phyloP scores from a whole-genome alignment of 1,140 invertebrate species.

The Popillia japonica region DNA sequence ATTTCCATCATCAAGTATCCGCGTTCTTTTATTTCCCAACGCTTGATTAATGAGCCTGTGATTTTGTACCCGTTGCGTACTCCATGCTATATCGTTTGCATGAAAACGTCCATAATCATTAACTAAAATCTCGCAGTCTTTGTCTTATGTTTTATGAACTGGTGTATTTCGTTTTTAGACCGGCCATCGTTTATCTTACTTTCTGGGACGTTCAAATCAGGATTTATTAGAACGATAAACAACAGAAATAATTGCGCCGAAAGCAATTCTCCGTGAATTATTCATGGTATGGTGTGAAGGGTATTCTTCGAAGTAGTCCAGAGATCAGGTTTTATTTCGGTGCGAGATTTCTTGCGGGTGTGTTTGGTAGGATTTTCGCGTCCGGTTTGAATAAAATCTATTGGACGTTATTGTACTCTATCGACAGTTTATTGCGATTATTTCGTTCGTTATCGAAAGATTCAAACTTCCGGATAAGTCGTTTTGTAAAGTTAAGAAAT shows the following conservation, averaged over 20 bases:
- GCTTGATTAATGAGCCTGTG: neutral
- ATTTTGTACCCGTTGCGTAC: neutral
- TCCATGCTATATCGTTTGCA: neutral
- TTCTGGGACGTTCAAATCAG: neutral
- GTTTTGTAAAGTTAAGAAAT: too few relatives aligned
- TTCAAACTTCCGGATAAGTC: too few relatives aligned
- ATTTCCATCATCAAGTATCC: neutral
- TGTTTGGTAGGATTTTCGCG: neutral
- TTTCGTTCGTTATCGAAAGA: too few relatives aligned
- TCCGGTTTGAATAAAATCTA: neutral
- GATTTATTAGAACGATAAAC: slow-evolving; percentile 19
- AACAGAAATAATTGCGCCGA: slow-evolving; percentile 2
- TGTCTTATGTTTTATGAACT: neutral
- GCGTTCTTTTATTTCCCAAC: neutral
- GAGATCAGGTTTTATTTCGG: neutral
- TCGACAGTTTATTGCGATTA: neutral
- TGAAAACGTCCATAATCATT: slow-evolving; percentile 2
- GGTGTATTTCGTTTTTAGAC: slow-evolving; percentile 3
- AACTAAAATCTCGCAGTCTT: neutral
- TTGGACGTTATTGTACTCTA: neutral
- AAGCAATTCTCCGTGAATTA: slow-evolving; percentile 11
- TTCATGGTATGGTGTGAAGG: neutral
- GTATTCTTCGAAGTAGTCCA: slow-evolving; percentile 6
- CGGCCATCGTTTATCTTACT: neutral
- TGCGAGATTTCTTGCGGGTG: neutral